These are phyloP conservation scores for Aspidiotus destructor DNA, from an alignment of 2,888 invertebrate genomes.

Conservation along the genomic window DNA sequence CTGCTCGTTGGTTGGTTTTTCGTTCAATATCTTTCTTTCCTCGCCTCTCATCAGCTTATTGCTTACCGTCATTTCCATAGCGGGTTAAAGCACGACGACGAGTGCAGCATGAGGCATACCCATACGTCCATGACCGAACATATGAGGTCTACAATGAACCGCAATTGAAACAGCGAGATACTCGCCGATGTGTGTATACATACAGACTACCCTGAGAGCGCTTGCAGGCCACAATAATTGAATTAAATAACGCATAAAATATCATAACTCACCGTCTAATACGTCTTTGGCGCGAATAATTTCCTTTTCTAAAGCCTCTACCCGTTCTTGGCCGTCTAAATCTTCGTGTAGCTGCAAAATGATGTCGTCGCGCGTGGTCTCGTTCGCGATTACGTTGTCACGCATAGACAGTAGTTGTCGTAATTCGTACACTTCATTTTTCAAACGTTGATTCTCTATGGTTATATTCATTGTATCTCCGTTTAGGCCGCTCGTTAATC, in stretches of 20 bases:
- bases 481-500: conserved; percentile 24
- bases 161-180: too few species aligned
- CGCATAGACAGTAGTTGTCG: conserved; percentile 49
- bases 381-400: conserved; percentile 42
- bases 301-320: conserved; percentile 58
- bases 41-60: too few species aligned
- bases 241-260: not conserved
- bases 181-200: too few species aligned
- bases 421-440: conserved; percentile 60
- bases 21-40: too few species aligned
- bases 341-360: conserved; percentile 44
- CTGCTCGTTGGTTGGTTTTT: too few species aligned
- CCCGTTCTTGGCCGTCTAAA: conserved; percentile 44
- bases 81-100: too few species aligned
- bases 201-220: too few species aligned
- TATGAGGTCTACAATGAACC: too few species aligned
- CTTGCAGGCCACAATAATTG: too few species aligned
- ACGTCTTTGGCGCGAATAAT: conserved; percentile 70
- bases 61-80: too few species aligned
- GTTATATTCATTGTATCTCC: conserved; percentile 50
- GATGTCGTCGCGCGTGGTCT: conserved; percentile 45
- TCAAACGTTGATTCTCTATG: conserved; percentile 66
- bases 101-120: too few species aligned
- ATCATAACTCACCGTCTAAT: conserved; percentile 46
- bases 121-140: too few species aligned